A percentile compares a stretch with the other conserved stretches of the same genome.
These are phyloP conservation scores for Drosophila nasuta DNA, from an alignment of 1,140 invertebrate species.

Conservation along the genomic window DNA sequence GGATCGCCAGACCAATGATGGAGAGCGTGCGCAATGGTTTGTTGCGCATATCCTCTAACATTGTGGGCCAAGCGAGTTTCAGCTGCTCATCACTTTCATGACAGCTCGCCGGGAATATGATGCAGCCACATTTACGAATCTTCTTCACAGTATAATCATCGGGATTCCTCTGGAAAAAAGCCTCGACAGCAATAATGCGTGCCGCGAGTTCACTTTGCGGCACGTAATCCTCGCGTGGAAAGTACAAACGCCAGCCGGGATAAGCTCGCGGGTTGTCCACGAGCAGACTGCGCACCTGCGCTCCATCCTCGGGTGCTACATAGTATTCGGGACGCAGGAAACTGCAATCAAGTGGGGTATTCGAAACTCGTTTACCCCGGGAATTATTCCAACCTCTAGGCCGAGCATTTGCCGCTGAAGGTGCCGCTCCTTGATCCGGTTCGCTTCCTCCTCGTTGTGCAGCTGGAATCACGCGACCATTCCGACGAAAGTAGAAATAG, in stretches of 20 bases:
- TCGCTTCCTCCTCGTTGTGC: conserved; percentile 28
- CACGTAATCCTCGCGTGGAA: conserved; percentile 86
- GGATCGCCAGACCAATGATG: conserved; percentile 88
- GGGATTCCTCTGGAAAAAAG: conserved; percentile 77
- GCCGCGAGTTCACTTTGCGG: conserved; percentile 76
- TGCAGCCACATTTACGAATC: conserved; percentile 85
- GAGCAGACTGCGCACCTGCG: conserved; percentile 55
- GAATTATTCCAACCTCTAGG: conserved; percentile 57
- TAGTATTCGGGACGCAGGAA: conserved; percentile 71
- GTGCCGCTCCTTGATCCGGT: neutral
- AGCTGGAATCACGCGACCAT: conserved; percentile 74
- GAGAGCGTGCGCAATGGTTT: conserved; percentile 86
- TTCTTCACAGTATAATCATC: conserved; percentile 82
- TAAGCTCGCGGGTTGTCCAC: conserved; percentile 84
- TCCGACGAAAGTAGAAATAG: conserved; percentile 76
- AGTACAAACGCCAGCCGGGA: conserved; percentile 88
- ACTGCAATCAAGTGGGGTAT: conserved; percentile 44
- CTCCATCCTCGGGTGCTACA: conserved; percentile 67
- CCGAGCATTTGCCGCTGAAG: neutral
- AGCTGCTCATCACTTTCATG: conserved; percentile 86
- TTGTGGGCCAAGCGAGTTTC: conserved; percentile 85
- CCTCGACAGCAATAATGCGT: conserved; percentile 85
- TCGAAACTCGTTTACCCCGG: neutral
- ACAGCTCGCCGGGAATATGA: conserved; percentile 85
- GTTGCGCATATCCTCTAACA: conserved; percentile 86